These are phyloP conservation scores for Aphelocoma coerulescens DNA, from an alignment of 2,113 vertebrate genomes.

Conservation along the genomic window DNA sequence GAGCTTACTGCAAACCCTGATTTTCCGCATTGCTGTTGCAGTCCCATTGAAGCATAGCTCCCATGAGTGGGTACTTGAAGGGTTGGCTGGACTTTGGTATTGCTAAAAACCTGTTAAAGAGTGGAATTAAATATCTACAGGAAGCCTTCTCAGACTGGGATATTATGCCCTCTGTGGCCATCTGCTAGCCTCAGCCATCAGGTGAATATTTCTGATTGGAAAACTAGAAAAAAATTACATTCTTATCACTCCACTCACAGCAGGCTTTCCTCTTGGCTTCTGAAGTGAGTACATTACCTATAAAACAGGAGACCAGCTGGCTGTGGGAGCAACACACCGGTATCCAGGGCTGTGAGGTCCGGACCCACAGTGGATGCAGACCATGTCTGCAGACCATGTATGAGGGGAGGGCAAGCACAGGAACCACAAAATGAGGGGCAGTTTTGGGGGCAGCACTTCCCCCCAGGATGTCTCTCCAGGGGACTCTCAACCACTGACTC, in stretches of 20 bases:
- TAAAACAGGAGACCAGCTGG: neutral
- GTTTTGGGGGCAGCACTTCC: fast-evolving
- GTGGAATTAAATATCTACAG: neutral
- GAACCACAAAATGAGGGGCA: neutral
- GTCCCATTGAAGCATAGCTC: neutral
- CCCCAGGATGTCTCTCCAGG: neutral
- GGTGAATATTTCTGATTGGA: neutral
- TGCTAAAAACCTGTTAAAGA: neutral
- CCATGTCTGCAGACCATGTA: no score
- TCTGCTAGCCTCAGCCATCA: neutral
- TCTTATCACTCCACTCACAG: neutral
- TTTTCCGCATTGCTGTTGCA: neutral
- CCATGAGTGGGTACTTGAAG: neutral
- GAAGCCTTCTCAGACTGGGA: neutral
- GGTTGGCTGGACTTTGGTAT: neutral
- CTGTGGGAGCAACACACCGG: neutral
- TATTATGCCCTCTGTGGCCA: neutral
- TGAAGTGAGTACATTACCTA: neutral
- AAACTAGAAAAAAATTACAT: neutral
- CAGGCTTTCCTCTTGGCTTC: neutral
- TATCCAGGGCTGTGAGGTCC: neutral
- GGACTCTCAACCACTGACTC: neutral
- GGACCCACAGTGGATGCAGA: neutral
- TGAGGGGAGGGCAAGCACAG: fast-evolving
- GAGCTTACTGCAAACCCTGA: neutral